Evolutionary conservation across 2,888 invertebrate genomes (phyloP).

Genomic region (Microctonus aethiopoides): DNA sequence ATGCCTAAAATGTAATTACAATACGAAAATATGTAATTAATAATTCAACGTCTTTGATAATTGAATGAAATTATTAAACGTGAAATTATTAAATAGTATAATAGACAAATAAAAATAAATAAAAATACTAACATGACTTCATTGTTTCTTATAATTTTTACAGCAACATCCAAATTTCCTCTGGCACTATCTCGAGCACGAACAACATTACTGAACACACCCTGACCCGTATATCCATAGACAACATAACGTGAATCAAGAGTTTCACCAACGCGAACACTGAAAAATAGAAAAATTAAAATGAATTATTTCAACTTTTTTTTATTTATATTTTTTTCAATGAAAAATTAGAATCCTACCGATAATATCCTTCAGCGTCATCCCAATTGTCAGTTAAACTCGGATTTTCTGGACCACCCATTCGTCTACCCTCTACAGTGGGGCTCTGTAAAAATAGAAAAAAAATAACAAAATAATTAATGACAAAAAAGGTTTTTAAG

Average conservation of each 20-base stretch:
- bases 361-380: constrained; percentile 98
- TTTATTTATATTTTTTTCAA: not conserved
- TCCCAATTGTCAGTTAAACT: constrained; percentile 99
- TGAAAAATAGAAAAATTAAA: constrained; percentile 50
- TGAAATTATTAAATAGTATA: not conserved
- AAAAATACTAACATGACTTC: constrained; percentile 90
- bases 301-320: constrained; percentile 3
- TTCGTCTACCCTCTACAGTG: constrained; percentile 70
- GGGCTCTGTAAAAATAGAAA: constrained; percentile 72
- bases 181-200: constrained; percentile 91
- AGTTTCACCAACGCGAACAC: constrained; percentile 94
- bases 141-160: constrained; percentile 98
- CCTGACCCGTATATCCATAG: constrained; percentile 98
- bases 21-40: constrained; percentile 24
- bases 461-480: constrained; percentile 25
- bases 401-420: constrained; percentile 81
- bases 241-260: constrained; percentile 93
- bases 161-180: constrained; percentile 90
- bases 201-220: constrained; percentile 98
- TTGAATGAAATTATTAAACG: not conserved
- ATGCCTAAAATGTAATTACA: constrained; percentile 76
- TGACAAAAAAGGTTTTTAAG: too few relatives aligned
- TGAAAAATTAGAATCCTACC: constrained; percentile 66
- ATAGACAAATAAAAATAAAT: not conserved
- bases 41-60: not conserved